phyloP scores from a whole-genome alignment of 2,888 invertebrate species.

The Bembecia ichneumoniformis region DNA sequence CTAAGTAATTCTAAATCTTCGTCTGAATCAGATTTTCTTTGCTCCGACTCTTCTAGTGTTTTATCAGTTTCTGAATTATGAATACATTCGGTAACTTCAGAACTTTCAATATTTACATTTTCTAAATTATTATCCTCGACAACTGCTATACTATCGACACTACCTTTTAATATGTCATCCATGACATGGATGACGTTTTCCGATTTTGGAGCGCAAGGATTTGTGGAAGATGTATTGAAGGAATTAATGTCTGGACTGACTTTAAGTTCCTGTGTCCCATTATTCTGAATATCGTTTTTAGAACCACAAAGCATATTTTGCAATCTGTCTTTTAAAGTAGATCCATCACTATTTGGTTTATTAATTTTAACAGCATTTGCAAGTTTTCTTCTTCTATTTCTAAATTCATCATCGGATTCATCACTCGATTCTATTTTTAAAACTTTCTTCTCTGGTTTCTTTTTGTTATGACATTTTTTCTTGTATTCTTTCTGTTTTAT shows the following conservation, averaged over 20 bases:
- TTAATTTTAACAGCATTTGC: slow-evolving; percentile 68
- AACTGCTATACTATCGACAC: slow-evolving; percentile 23
- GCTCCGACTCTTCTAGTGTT: slow-evolving; percentile 9
- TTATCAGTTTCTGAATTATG: slow-evolving; percentile 6
- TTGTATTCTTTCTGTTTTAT: slow-evolving; percentile 22
- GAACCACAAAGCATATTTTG: slow-evolving; percentile 47
- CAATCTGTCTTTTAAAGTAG: slow-evolving; percentile 50
- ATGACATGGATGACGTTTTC: not conserved
- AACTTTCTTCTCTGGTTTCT: slow-evolving; percentile 28
- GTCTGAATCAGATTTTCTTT: slow-evolving; percentile 41
- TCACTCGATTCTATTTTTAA: slow-evolving; percentile 42
- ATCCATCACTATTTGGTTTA: slow-evolving; percentile 36
- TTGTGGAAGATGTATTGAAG: not conserved
- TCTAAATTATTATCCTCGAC: slow-evolving; percentile 20
- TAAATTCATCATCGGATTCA: slow-evolving; percentile 58
- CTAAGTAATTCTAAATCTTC: slow-evolving; percentile 60
- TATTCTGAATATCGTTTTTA: slow-evolving; percentile 16
- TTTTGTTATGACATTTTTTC: slow-evolving; percentile 22
- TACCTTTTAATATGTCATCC: slow-evolving; percentile 29
- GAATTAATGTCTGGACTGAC: slow-evolving; percentile 1
- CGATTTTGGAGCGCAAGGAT: not conserved
- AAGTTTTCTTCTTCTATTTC: slow-evolving; percentile 59
- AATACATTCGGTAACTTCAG: no score
- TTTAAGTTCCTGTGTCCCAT: slow-evolving; percentile 12
- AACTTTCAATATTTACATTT: slow-evolving; percentile 7